Percentiles rank a stretch among this genome's conserved stretches.
Evolutionary conservation across 2,797 vertebrate species (phyloP).

Genomic region (Pseudochaenichthys georgianus): DNA sequence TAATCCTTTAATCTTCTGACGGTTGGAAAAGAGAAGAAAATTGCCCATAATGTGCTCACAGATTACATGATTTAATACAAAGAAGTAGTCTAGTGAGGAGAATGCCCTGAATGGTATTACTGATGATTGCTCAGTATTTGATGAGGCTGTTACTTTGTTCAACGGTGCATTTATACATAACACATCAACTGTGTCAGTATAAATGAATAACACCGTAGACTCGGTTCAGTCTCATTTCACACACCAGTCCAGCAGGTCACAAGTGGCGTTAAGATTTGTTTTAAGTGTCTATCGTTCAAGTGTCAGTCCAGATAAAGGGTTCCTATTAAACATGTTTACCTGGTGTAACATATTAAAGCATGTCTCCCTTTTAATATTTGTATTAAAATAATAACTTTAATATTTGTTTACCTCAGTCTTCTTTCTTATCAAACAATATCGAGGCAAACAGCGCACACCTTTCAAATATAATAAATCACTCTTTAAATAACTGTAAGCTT

Average conservation of each 20-base stretch:
- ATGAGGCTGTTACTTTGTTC: constrained; percentile 45
- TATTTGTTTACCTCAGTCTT: neutral
- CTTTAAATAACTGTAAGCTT: too few species aligned
- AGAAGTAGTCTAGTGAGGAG: constrained; percentile 13
- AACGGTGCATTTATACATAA: constrained; percentile 29
- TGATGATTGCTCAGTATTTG: constrained; percentile 30
- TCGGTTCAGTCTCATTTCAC: constrained; percentile 19
- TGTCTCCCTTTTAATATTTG: neutral
- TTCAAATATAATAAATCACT: neutral
- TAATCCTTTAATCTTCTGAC: constrained; percentile 60
- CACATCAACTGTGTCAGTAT: constrained; percentile 15
- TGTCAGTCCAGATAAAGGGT: neutral
- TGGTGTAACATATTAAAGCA: neutral
- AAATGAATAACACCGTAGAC: constrained; percentile 19
- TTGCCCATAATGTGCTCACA: constrained; percentile 37
- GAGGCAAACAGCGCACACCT: neutral
- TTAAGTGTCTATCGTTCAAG: neutral
- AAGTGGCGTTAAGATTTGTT: constrained; percentile 5
- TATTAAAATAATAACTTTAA: neutral
- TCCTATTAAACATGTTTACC: too few species aligned
- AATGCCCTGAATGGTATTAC: constrained; percentile 12
- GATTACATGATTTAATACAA: constrained; percentile 42
- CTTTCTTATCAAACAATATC: neutral
- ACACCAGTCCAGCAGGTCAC: neutral
- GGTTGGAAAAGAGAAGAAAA: constrained; percentile 40